Evolutionary conservation across 2,888 invertebrate genomes (phyloP), one percentile per base, ranked within the genome.

Genomic region (Drosophila macrospina): DNA sequence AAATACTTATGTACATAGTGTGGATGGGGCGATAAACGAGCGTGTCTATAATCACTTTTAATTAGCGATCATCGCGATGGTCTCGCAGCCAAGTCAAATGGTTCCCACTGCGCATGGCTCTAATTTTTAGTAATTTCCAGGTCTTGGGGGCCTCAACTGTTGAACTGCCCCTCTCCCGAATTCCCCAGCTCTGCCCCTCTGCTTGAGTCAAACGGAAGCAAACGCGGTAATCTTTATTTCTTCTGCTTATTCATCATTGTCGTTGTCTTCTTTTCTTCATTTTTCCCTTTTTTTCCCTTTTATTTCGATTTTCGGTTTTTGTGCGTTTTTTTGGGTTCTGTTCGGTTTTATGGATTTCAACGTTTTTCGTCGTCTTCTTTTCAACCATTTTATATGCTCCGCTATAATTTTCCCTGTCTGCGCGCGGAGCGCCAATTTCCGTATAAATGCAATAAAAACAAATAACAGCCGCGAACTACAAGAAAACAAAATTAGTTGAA

Each of bases 361-460:
- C 48, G 56, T 69, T 39, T 37, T 62, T 24, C 65, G 45, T 41
- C 55, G 34, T 54, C 52, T 37, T 32, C 60, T 39, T 34, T 39
- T 26, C 30, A 32, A 15, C 56, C 64, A 64, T 71, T 69, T 20
- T 20, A 20, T 51, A 74, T 61, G 78, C 57, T 13, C 50, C 44
- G 69, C 74, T 68, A 74, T 75, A 78, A 75, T 68, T 65, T 74
- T 67, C 59, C 51, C 36, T 41, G 51, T 62, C 67, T 61, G 61
- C 48, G 64, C 66, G 69, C 37, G 71, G 30, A 80, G 85, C 89
- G 88, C 89, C 89, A 89, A 89, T 85, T 85, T 89, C 85, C 85
- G 87, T 85, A 89, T 85, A 89, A 85, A 87, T 89, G 88, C 89
- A 85, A 89, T 85, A 89, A 88, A 85, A 85, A 80, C 78, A 84